Base-by-base conservation (phyloP, 2,113 vertebrate genomes). In the Xerus inauris region DNA sequence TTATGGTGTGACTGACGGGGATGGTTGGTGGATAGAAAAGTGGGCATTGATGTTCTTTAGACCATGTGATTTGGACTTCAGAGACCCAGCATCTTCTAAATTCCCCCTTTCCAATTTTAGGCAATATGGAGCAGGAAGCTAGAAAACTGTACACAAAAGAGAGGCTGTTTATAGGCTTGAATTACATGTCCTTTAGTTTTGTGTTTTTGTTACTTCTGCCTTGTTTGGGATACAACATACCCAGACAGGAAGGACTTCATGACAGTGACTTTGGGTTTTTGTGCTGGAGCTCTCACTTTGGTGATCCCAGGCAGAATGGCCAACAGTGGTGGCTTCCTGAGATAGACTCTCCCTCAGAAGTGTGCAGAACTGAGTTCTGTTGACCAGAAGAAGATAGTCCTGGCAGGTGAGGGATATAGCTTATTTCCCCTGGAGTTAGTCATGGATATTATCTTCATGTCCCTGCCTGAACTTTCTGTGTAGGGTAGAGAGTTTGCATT, bases 401-500 rank as follows among this genome's bases (percentile, higher is more conserved):
- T 89, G 45, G 64, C 5, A 80, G 82, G 83, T 38, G 26, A 91
- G 73, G 40, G 71, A 65, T 22, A 6, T 8, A 49, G 51, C 35
- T 24, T 62, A 75, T 91, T 69, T 81, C 35, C 59, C 11, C 40
- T 91, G 87, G 67, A 90, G 47, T 92, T 86, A 77, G 62, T 59
- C 42, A 19, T 35, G 47, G 57, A 6, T 20, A 45, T 67, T 90
- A 79, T 75, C 64, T 90, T 42, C 69, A 49, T 6, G n/a, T 71
- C 42, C 19, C 14, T 32, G 24, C 49, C 47, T 35, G 49, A 75
- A 64, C 65, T 49, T 92, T 93, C 72, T 79, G 91, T 30, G 24
- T 77, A 17, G 59, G 64, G 16, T 47, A 83, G 62, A 89, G 45
- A 62, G 69, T 95, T 82, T 96, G 47, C 64, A 76, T 79, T 92